phyloP scores from a whole-genome alignment of 2,888 invertebrate species.

The Molanna angustata region DNA sequence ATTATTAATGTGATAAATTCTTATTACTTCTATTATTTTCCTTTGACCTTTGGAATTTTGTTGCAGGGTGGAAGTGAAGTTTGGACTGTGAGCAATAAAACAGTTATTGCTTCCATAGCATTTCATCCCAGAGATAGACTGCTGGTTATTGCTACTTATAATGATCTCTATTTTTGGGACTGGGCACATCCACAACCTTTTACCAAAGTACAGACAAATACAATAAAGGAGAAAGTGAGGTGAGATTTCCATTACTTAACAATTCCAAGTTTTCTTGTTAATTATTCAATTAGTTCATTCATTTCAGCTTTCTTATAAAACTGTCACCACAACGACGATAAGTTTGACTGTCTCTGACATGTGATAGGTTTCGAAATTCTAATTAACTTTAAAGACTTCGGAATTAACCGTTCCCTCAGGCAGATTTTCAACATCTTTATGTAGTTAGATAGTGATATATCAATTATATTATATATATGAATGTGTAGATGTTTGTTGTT shows the following conservation, averaged over 20 bases:
- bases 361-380: no score
- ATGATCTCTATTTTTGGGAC: constrained; percentile 87
- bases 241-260: constrained; percentile 40
- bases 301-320: not conserved
- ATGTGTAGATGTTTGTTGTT: no score
- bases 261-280: not conserved
- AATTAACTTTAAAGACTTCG: no score
- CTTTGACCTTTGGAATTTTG: no score
- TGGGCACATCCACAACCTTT: constrained; percentile 78
- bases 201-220: constrained; percentile 70
- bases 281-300: not conserved
- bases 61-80: constrained; percentile 80
- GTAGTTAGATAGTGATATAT: no score
- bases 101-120: constrained; percentile 80
- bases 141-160: constrained; percentile 81
- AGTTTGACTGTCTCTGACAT: no score
- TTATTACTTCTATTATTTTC: no score
- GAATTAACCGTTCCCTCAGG: no score
- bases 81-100: constrained; percentile 70
- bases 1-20: no score
- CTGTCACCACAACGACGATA: not conserved
- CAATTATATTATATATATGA: no score
- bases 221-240: constrained; percentile 79
- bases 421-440: no score
- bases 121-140: constrained; percentile 83